Conservation (phyloP, 2,888 invertebrate species). For the Autographa pulchrina region DNA sequence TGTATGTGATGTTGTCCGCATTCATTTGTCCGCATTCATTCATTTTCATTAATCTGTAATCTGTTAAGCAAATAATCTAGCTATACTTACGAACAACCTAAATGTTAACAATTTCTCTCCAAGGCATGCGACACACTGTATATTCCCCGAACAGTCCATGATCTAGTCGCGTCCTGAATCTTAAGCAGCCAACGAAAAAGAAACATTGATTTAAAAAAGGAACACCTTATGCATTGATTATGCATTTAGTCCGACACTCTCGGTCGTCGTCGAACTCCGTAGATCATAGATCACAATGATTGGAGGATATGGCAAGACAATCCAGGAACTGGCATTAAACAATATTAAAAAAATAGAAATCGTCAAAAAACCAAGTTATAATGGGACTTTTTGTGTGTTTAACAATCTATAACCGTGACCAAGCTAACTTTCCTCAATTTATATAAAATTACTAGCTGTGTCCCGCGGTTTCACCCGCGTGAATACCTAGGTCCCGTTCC, state of each 20-base stretch:
- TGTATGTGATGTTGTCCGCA: no score
- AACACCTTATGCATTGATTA: conserved; percentile 43
- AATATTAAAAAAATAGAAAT: no score
- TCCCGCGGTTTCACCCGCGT: no score
- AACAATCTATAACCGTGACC: no score
- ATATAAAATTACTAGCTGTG: no score
- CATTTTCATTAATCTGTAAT: no score
- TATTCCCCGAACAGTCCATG: not conserved
- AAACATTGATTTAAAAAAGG: conserved; percentile 29
- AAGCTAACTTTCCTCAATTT: no score
- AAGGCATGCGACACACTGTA: not conserved
- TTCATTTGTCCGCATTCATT: no score
- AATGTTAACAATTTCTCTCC: not conserved
- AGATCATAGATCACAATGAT: not conserved
- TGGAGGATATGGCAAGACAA: not conserved
- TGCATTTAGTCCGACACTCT: conserved; percentile 44
- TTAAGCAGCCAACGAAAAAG: conserved; percentile 22
- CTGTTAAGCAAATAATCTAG: not conserved
- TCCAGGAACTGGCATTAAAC: no score
- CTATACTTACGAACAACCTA: not conserved
- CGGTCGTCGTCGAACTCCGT: conserved; percentile 12
- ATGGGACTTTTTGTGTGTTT: no score
- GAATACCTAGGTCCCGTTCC: no score
- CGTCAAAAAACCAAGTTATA: no score
- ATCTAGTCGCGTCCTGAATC: conserved; percentile 16